A percentile compares a stretch with the other conserved stretches of the same genome.
These are phyloP conservation scores for Zoanthus solanderi DNA, from an alignment of 92 coral and sea anemone species.

Conservation along the genomic window DNA sequence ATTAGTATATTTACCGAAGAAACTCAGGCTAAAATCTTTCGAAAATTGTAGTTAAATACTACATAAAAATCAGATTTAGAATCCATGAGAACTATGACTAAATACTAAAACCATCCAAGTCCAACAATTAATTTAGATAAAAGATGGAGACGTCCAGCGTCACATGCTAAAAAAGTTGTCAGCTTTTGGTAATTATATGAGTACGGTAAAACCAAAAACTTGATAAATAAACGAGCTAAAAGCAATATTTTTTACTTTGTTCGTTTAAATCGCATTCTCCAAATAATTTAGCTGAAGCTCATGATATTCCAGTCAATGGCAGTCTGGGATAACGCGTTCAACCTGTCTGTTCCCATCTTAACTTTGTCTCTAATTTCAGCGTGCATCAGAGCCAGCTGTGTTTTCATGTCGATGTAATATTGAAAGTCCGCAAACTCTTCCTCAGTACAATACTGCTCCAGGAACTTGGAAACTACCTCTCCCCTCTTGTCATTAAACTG, in stretches of 20 bases:
- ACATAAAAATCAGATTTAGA: background rate
- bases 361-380: conserved; percentile 98
- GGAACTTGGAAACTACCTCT: conserved; percentile 88
- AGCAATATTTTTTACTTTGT: background rate
- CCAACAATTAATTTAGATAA: background rate
- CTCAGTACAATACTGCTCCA: conserved; percentile 89
- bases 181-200: background rate
- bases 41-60: background rate
- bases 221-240: background rate
- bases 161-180: background rate
- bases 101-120: background rate
- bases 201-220: background rate
- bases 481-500: conserved; percentile 98
- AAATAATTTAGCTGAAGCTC: conserved; percentile 56
- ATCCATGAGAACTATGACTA: background rate
- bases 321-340: conserved; percentile 84
- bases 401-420: conserved; percentile 98
- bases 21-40: background rate
- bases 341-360: conserved; percentile 95
- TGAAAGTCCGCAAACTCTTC: conserved; percentile 97
- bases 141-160: conserved; percentile 21
- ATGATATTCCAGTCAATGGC: conserved; percentile 91
- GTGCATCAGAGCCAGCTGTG: conserved; percentile 95
- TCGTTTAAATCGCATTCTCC: background rate
- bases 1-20: background rate